Percentiles rank a stretch among this genome's conserved stretches.
Evolutionary conservation across 35 echinoderm and acorn worm genomes (phyloP).

Genomic region (Lytechinus variegatus): DNA sequence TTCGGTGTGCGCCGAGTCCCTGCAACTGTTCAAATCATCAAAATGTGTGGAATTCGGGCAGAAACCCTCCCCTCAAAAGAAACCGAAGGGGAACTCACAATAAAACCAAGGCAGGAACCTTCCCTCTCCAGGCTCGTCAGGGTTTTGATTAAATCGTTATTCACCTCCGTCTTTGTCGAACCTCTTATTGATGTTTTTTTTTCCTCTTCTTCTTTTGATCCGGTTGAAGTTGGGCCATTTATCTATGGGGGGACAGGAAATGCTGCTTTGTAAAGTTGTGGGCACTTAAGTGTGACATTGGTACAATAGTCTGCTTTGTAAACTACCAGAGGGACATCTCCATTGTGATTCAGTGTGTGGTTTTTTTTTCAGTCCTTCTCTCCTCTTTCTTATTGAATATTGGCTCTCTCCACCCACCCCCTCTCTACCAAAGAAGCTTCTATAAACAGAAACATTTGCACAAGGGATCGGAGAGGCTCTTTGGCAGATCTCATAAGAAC

Average conservation of each 20-base stretch:
- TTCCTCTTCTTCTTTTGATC: neutral
- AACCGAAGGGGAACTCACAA: neutral
- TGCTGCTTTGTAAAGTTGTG: neutral
- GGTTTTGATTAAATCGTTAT: neutral
- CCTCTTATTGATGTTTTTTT: conserved; percentile 13
- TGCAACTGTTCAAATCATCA: conserved; percentile 7
- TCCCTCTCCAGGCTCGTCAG: neutral
- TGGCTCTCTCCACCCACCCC: neutral
- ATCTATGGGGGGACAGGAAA: neutral
- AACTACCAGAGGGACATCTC: neutral
- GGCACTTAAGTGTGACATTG: conserved; percentile 10
- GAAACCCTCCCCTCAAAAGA: neutral
- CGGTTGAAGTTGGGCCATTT: neutral
- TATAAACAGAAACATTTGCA: conserved; percentile 16
- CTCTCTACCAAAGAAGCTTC: neutral
- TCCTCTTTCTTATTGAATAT: neutral
- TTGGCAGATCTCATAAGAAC: neutral
- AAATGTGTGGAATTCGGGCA: neutral
- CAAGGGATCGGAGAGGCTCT: neutral
- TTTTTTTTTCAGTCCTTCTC: too few species aligned
- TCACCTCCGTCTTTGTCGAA: neutral
- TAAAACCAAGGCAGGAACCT: neutral
- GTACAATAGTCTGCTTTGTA: conserved; percentile 10
- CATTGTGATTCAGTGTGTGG: neutral
- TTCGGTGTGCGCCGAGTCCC: neutral